Percentiles rank a stretch among this genome's conserved stretches.
phyloP scores from a whole-genome alignment of 1,140 invertebrate genomes.

The Leptinotarsa undecemlineata region DNA sequence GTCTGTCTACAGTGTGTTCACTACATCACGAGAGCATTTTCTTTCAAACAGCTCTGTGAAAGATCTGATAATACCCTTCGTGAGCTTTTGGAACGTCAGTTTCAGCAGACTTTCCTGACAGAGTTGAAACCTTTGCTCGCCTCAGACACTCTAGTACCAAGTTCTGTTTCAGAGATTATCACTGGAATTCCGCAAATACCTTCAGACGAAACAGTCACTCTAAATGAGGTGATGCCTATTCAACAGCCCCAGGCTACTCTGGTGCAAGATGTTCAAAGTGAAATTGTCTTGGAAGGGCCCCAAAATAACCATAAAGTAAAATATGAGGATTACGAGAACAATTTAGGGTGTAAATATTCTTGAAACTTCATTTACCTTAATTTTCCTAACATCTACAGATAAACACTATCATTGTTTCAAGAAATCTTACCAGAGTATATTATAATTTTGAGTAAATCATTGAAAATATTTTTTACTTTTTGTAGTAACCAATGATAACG shows the following conservation, averaged over 20 bases:
- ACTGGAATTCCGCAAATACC: neutral
- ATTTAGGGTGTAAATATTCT: conserved; percentile 3
- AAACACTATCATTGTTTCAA: too few relatives aligned
- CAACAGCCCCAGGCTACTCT: neutral
- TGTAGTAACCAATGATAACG: conserved; percentile 4
- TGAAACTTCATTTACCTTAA: neutral
- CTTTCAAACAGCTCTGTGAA: conserved; percentile 56
- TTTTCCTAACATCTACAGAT: too few relatives aligned
- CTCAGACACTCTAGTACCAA: neutral
- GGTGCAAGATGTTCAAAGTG: neutral
- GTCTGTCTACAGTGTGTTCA: conserved; percentile 55
- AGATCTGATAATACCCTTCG: conserved; percentile 52
- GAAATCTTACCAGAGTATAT: too few relatives aligned
- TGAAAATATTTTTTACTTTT: neutral
- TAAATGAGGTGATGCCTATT: neutral
- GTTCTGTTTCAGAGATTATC: conserved; percentile 18
- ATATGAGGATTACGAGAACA: conserved; percentile 9
- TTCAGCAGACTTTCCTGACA: conserved; percentile 23
- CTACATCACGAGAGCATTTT: conserved; percentile 53
- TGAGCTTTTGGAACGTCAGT: conserved; percentile 37
- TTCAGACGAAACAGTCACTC: neutral
- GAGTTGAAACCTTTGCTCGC: conserved; percentile 30
- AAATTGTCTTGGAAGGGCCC: neutral
- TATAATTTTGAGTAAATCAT: too few relatives aligned
- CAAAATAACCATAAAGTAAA: conserved; percentile 7